Evolutionary conservation across 1,140 invertebrate species (phyloP).

Genomic region (Cydia strobilella): DNA sequence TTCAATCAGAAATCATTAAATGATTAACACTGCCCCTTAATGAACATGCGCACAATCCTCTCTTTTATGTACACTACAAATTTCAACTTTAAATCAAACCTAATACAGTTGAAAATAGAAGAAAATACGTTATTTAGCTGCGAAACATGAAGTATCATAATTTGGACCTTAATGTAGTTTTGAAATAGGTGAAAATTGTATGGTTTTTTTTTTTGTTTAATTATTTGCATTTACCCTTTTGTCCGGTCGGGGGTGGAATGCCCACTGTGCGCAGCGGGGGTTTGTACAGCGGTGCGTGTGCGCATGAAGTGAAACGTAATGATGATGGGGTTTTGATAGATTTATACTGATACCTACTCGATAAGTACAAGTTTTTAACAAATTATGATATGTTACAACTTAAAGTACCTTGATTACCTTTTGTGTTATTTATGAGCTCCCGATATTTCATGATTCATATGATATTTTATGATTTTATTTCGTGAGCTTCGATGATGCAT

Average conservation of each 20-base stretch:
- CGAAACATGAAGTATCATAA: not conserved
- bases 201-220: not conserved
- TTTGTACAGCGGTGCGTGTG: slow-evolving; percentile 1
- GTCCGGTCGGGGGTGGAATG: slow-evolving; percentile 18
- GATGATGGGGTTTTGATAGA: slow-evolving; percentile 1
- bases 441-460: too few species aligned
- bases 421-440: too few species aligned
- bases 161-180: not conserved
- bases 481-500: too few species aligned
- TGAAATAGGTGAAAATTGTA: not conserved
- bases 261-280: slow-evolving; percentile 17
- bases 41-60: not conserved
- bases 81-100: not conserved
- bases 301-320: slow-evolving; percentile 1
- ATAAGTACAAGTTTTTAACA: not conserved
- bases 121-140: not conserved
- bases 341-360: not conserved
- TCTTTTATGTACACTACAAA: not conserved
- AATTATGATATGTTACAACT: too few species aligned
- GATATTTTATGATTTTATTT: too few species aligned
- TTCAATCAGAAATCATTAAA: slow-evolving; percentile 28
- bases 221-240: slow-evolving; percentile 18
- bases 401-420: too few species aligned
- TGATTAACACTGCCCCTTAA: slow-evolving; percentile 3
- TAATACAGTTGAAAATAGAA: not conserved